These are phyloP conservation scores for Cuculus canorus DNA, from an alignment of 2,797 vertebrate species.

Conservation along the genomic window DNA sequence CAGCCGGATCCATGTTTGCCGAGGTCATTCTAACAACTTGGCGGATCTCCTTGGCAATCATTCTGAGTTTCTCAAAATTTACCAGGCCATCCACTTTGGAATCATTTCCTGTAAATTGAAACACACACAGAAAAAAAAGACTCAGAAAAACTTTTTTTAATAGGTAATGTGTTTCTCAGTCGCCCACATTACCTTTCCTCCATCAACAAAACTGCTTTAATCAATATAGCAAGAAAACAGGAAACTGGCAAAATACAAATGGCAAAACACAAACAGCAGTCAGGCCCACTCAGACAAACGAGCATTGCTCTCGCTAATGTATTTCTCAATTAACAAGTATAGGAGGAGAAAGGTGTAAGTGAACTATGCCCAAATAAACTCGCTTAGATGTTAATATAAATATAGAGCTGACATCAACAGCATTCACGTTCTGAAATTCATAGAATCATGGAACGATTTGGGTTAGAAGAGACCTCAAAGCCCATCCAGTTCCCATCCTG, in stretches of 20 bases:
- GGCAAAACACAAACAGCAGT: not conserved
- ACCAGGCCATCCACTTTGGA: conserved; percentile 94
- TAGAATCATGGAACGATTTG: too few species aligned
- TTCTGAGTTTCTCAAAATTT: conserved; percentile 97
- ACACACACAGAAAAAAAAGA: not conserved
- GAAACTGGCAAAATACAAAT: not conserved
- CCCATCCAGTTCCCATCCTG: too few species aligned
- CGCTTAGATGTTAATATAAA: not conserved
- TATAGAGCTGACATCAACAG: not conserved
- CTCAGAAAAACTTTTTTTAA: not conserved
- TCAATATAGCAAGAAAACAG: not conserved
- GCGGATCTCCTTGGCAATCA: conserved; percentile 97
- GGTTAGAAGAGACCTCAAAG: too few species aligned
- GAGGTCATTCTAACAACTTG: conserved; percentile 95
- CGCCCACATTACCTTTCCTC: too few species aligned
- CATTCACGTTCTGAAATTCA: not conserved
- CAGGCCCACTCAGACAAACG: not conserved
- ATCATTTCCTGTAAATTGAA: conserved; percentile 86
- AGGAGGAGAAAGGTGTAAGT: not conserved
- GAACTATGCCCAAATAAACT: not conserved
- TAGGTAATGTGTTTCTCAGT: not conserved
- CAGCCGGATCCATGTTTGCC: conserved; percentile 95
- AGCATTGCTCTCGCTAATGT: not conserved
- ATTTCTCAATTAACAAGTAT: not conserved
- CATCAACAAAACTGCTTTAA: not conserved